A percentile compares a stretch with the other conserved stretches of the same genome.
Evolutionary conservation across 2,888 invertebrate species (phyloP).

Genomic region (Philhelius pedissequus): DNA sequence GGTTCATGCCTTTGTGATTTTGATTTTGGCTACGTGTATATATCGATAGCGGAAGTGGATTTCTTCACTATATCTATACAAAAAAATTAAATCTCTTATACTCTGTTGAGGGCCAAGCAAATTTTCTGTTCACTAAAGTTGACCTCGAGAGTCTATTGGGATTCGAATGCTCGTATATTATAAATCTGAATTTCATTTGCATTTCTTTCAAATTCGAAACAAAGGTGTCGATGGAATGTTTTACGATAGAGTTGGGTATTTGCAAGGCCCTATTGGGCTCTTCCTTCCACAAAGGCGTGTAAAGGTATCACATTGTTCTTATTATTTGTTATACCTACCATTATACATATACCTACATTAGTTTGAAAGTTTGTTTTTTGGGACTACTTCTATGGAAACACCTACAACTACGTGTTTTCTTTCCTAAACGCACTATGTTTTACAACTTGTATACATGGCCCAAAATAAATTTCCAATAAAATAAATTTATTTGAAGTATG

Average conservation of each 20-base stretch:
- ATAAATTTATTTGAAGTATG: too few relatives aligned
- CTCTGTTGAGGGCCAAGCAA: slow-evolving; percentile 21
- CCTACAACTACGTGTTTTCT: too few relatives aligned
- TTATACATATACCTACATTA: not conserved
- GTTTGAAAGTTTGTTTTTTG: not conserved
- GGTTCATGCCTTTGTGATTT: slow-evolving; percentile 16
- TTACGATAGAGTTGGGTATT: not conserved
- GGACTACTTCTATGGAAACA: not conserved
- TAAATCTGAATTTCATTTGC: slow-evolving; percentile 21
- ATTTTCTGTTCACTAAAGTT: slow-evolving; percentile 29
- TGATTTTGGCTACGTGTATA: slow-evolving; percentile 13
- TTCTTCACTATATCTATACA: slow-evolving; percentile 19
- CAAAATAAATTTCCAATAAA: too few relatives aligned
- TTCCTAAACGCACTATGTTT: too few relatives aligned
- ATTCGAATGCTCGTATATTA: slow-evolving; percentile 9
- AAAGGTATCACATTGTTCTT: not conserved
- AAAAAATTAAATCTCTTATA: slow-evolving; percentile 3
- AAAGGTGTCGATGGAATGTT: slow-evolving; percentile 12
- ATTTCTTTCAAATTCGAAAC: slow-evolving; percentile 4
- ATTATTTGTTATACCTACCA: not conserved
- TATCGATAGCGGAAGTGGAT: slow-evolving; percentile 40
- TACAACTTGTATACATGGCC: too few relatives aligned
- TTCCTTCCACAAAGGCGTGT: too few relatives aligned
- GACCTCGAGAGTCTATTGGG: slow-evolving; percentile 5
- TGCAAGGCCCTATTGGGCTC: not conserved